Evolutionary conservation across 2,797 vertebrate genomes (phyloP), one percentile per base, ranked within the genome.

Genomic region (Amniataba percoides): DNA sequence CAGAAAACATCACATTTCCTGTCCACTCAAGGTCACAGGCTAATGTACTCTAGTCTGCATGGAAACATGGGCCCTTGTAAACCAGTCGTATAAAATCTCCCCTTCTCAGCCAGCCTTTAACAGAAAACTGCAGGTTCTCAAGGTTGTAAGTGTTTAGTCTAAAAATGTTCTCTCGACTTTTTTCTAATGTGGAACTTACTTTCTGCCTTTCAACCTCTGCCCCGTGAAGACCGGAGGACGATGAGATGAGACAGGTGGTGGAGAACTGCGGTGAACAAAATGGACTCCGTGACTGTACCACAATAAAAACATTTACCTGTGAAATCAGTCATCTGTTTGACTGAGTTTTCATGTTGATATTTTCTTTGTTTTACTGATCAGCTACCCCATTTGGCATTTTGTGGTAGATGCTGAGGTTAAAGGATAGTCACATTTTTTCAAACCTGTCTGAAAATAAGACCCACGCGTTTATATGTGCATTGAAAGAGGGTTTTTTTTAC

Each of bases 11-110:
- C 72, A 63, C 74, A 73, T 84, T 82, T 65, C 34, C 25, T 73
- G 77, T 81, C 64, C 81, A 23, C 53, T 81, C 78, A 82, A 88
- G 76, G 74, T 86, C 58, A 46, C 3, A 11, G 25, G 62, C 46
- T 81, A 58, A 73, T 73, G 53, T 58, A 19, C 52, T 63, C 63
- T 46, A 15, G 64, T 46, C 51, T 27, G 65, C 61, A 68, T 51
- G 39, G 42, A 71, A 77, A 63, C 63, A 49, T 60, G n/a, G 71
- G 31, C 5, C 71, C 60, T 21, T 48, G 42, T 71, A 60, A 79
- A 80, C 31, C 45, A 52, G 59, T 83, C 42, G 21, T 39, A 69
- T 71, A 51, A 81, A 82, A 79, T 69, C 12, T 67, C 5, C 21
- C 74, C 36, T 72, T 71, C 6, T 43, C 40, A n/a, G 68, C 40